Conservation (phyloP, 2,797 vertebrate species). For the Sphenopsis melanotis region DNA sequence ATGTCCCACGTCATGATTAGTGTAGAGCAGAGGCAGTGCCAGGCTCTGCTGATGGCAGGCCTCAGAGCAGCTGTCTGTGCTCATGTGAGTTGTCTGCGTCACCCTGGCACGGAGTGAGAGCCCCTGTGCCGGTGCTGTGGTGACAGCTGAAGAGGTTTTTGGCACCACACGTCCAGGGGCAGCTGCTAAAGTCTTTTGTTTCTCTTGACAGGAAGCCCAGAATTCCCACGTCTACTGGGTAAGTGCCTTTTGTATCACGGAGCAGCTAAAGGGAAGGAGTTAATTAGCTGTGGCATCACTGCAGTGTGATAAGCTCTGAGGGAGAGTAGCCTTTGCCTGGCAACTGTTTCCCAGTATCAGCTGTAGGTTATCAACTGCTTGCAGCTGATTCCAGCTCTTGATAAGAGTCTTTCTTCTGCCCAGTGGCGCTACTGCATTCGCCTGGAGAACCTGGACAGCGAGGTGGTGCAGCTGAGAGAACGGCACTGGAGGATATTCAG, state of each 20-base stretch:
- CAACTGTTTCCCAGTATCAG: neutral
- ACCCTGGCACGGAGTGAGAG: neutral
- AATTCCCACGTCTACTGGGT: conserved; percentile 99
- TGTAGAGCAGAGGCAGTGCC: neutral
- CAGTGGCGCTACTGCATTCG: conserved; percentile 99
- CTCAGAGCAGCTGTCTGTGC: neutral
- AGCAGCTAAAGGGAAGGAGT: conserved; percentile 6
- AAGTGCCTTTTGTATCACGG: conserved; percentile 66
- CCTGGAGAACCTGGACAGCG: conserved; percentile 91
- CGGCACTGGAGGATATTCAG: conserved; percentile 99
- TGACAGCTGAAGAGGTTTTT: conserved; percentile 45
- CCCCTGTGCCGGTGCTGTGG: neutral
- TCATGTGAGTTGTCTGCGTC: neutral
- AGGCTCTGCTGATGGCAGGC: neutral
- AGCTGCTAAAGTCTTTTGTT: conserved; percentile 50
- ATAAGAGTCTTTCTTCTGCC: neutral
- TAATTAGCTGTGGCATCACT: neutral
- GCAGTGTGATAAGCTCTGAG: neutral
- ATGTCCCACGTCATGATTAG: neutral
- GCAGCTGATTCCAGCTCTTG: neutral
- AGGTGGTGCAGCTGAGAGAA: conserved; percentile 94
- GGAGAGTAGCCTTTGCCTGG: neutral
- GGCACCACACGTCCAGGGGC: neutral
- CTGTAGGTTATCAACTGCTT: neutral
- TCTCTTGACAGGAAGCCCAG: conserved; percentile 88